A percentile compares a stretch with the other conserved stretches of the same genome.
Evolutionary conservation across 2,113 vertebrate species (phyloP).

Genomic region (Oryzias celebensis): DNA sequence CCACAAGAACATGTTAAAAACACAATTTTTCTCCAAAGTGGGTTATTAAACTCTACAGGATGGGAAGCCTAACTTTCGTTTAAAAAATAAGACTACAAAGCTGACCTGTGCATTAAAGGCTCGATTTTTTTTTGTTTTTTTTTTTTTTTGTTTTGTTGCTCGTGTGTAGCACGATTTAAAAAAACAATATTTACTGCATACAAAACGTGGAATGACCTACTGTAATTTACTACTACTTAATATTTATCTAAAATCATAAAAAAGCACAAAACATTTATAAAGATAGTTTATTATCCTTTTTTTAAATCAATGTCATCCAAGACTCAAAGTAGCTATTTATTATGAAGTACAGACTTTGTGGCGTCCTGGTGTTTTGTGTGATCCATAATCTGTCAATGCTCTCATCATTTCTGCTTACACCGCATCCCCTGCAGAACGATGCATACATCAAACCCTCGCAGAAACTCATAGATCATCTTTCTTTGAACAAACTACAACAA

Average conservation of each 20-base stretch:
- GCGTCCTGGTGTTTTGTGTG: slow-evolving; percentile 42
- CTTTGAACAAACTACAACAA: slow-evolving; percentile 58
- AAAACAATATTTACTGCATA: neutral
- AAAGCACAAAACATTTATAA: neutral
- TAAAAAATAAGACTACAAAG: slow-evolving; percentile 18
- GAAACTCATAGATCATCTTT: slow-evolving; percentile 65
- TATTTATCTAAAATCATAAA: neutral
- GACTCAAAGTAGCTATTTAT: slow-evolving; percentile 45
- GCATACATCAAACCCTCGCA: slow-evolving; percentile 69
- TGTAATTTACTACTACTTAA: neutral
- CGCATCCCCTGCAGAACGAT: slow-evolving; percentile 56
- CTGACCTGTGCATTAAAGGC: neutral
- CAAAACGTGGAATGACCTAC: no score
- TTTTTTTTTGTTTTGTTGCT: slow-evolving; percentile 1
- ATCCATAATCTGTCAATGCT: slow-evolving; percentile 62
- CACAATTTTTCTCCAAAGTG: no score
- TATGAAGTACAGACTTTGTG: slow-evolving; percentile 49
- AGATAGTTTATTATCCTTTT: slow-evolving; percentile 5
- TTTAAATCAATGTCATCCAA: slow-evolving; percentile 19
- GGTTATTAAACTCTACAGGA: no score
- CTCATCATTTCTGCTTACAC: slow-evolving; percentile 73
- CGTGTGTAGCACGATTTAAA: neutral
- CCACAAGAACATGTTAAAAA: no score
- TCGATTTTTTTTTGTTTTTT: no score
- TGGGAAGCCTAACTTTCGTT: slow-evolving; percentile 12